Evolutionary conservation across 2,113 vertebrate genomes (phyloP), one percentile per base, ranked within the genome.

Genomic region (Neodon shergylaensis): DNA sequence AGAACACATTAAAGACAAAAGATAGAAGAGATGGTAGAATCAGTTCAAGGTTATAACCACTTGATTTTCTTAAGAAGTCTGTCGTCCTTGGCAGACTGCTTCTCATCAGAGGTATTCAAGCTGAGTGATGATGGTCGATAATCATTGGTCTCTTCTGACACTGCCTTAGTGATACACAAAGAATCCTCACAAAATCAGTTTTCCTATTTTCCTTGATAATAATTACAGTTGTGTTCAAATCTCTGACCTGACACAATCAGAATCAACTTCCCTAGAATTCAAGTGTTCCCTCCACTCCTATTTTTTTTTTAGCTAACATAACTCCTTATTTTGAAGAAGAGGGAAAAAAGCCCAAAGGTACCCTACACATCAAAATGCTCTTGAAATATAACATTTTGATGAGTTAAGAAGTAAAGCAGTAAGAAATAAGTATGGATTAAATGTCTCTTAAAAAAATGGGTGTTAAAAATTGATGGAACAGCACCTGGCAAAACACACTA

Each of bases 391-490:
- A 96, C 95, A 96, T 97, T 97, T 96, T 97, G 97, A 98, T 96
- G 97, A 98, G 95, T 96, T 96, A 95, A 95, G 95, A 96, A 97
- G 95, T 96, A 97, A 97, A 97, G 94, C 95, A 96, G 92, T 95
- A 96, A 97, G 95, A 97, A 97, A 96, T 97, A 97, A 98, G 95
- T 97, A 98, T 98, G 93, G 97, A 98, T 98, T 97, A 97, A 98
- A 96, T 96, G 97, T 98, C 97, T 96, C 66, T 96, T 95, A 76
- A 98, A 98, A 96, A 97, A 97, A 97, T 97, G 83, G 97, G 86
- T 92, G 79, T 97, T 97, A 98, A 98, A 97, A 98, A 97, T 97
- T 97, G 97, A 97, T 97, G 92, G 95, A 97, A 95, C 83, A 95
- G 95, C 83, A 97, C 92, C 91, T 95, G 89, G 97, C 95, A 97